These are phyloP conservation scores for Stegodyphus dumicola DNA, from an alignment of 1,140 invertebrate species.

Conservation along the genomic window DNA sequence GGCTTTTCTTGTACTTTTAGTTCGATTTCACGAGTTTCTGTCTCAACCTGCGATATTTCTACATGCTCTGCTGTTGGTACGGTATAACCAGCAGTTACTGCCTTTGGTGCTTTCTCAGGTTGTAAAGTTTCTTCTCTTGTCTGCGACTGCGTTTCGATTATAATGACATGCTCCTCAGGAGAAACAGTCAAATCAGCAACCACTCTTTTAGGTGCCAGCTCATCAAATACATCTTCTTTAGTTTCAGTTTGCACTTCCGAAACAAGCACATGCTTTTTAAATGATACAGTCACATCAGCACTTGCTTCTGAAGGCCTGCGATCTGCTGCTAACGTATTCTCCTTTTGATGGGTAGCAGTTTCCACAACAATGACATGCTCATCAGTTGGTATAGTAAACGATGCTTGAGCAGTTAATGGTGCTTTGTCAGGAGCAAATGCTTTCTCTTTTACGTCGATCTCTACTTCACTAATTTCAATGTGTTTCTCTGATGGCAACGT, in stretches of 20 bases:
- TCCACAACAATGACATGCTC: slow-evolving; percentile 56
- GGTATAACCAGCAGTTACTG: slow-evolving; percentile 43
- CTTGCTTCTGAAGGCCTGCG: slow-evolving; percentile 67
- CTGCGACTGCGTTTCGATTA: slow-evolving; percentile 46
- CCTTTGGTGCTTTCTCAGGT: slow-evolving; percentile 22
- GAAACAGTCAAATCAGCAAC: slow-evolving; percentile 54
- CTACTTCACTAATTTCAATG: slow-evolving; percentile 35
- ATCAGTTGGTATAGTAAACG: slow-evolving; percentile 47
- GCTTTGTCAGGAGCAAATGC: slow-evolving; percentile 60
- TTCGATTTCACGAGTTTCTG: background rate
- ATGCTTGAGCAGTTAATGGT: slow-evolving; percentile 25
- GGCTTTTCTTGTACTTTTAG: slow-evolving; percentile 6
- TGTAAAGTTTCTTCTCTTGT: slow-evolving; percentile 35
- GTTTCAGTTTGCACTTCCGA: slow-evolving; percentile 57
- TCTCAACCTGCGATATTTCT: slow-evolving; percentile 1
- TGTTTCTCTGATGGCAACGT: slow-evolving; percentile 34
- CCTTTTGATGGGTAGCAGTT: slow-evolving; percentile 32
- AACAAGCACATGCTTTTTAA: slow-evolving; percentile 43
- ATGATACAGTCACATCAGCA: slow-evolving; percentile 67
- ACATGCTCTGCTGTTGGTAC: slow-evolving; percentile 52
- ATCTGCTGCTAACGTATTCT: slow-evolving; percentile 24
- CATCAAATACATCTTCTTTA: slow-evolving; percentile 51
- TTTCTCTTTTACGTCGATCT: slow-evolving; percentile 61
- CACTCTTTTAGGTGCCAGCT: slow-evolving; percentile 27
- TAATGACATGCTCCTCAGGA: slow-evolving; percentile 40